Percentiles rank a stretch among this genome's conserved stretches.
phyloP scores from a whole-genome alignment of 2,797 vertebrate genomes.

The Nothura maculosa region DNA sequence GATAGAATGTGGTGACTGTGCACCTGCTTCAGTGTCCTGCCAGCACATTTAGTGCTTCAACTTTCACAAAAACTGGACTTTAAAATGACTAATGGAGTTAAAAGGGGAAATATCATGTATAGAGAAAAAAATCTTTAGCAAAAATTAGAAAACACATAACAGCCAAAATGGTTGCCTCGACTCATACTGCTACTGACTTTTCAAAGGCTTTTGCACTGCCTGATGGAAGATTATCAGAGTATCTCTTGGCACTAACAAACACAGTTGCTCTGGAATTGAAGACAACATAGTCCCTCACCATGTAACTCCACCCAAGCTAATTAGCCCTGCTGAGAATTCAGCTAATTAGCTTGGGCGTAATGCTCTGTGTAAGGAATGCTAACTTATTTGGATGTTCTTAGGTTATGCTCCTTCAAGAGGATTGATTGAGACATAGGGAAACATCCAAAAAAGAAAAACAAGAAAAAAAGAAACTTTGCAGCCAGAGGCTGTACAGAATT shows the following conservation, averaged over 20 bases:
- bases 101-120: neutral
- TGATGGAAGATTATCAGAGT: neutral
- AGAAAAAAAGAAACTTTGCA: neutral
- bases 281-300: neutral
- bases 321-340: neutral
- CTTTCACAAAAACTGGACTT: slow-evolving; percentile 24
- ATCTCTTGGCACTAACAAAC: neutral
- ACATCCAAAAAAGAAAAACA: neutral
- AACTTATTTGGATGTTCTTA: neutral
- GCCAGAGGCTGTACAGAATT: neutral
- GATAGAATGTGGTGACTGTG: neutral
- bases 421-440: neutral
- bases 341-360: neutral
- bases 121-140: neutral
- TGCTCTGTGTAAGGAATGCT: neutral
- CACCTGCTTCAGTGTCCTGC: slow-evolving; percentile 19
- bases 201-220: neutral
- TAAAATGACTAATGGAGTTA: slow-evolving; percentile 17
- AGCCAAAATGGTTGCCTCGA: neutral
- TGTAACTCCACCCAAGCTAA: neutral
- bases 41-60: neutral
- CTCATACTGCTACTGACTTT: neutral
- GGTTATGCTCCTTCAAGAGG: neutral
- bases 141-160: neutral
- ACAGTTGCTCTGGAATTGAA: neutral